These are phyloP conservation scores for Melanostoma mellinum DNA, from an alignment of 2,888 invertebrate species.

Conservation along the genomic window DNA sequence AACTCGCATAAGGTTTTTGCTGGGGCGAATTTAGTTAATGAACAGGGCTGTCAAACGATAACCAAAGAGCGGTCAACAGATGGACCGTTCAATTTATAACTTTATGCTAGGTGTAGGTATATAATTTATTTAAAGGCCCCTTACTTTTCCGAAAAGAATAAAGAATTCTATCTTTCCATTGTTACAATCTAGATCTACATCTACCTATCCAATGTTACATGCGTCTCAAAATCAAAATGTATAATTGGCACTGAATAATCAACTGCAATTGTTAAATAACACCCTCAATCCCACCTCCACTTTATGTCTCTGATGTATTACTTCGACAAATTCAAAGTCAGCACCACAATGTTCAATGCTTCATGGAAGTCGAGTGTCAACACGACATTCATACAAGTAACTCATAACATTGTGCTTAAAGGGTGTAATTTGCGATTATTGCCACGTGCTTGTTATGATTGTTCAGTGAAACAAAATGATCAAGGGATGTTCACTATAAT, in stretches of 20 bases:
- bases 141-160: too few species aligned
- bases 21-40: too few species aligned
- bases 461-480: conserved; percentile 41
- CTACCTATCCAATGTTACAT: not conserved
- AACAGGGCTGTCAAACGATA: too few species aligned
- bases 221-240: not conserved
- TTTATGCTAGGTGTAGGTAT: too few species aligned
- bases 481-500: conserved; percentile 51
- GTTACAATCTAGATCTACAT: too few species aligned
- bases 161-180: too few species aligned
- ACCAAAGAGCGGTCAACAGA: too few species aligned
- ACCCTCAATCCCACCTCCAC: conserved; percentile 1
- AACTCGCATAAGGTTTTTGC: too few species aligned
- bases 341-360: not conserved
- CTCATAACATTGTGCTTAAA: conserved; percentile 3
- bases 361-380: conserved; percentile 31
- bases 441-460: conserved; percentile 61
- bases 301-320: not conserved
- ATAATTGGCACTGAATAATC: conserved; percentile 59
- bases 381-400: not conserved
- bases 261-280: conserved; percentile 32
- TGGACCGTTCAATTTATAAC: too few species aligned
- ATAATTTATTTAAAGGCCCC: too few species aligned
- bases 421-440: conserved; percentile 66
- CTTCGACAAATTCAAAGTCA: conserved; percentile 53